Evolutionary conservation across 2,888 invertebrate species (phyloP).

Genomic region (Tyria jacobaeae): DNA sequence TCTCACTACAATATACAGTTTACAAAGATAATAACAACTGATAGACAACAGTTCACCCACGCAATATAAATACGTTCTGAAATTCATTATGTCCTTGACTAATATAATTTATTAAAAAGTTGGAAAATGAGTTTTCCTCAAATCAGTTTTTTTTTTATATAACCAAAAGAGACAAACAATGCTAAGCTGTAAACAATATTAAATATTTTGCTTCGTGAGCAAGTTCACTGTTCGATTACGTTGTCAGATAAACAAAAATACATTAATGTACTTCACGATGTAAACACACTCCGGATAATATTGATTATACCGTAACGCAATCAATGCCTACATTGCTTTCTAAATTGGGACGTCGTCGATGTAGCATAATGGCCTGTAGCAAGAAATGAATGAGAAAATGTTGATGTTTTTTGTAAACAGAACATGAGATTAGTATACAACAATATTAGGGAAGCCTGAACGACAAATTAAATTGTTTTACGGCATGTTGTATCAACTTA

Average conservation of each 20-base stretch:
- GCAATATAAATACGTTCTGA: no score
- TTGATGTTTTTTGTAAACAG: slow-evolving; percentile 29
- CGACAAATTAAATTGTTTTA: not conserved
- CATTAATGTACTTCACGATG: slow-evolving; percentile 16
- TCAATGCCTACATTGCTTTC: slow-evolving; percentile 11
- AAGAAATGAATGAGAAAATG: slow-evolving; percentile 3
- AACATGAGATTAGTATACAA: slow-evolving; percentile 24
- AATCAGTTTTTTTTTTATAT: no score
- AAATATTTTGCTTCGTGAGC: not conserved
- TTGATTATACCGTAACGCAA: slow-evolving; percentile 27
- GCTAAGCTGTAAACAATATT: not conserved
- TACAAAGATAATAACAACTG: no score
- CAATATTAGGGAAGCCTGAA: slow-evolving; percentile 5
- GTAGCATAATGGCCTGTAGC: not conserved
- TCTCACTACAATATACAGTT: no score
- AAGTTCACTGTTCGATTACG: slow-evolving; percentile 9
- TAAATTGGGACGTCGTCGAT: slow-evolving; percentile 14
- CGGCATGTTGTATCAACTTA: no score
- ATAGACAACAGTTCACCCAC: no score
- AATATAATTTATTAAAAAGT: no score
- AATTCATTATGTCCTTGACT: no score
- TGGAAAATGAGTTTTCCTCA: no score
- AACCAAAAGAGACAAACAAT: not conserved
- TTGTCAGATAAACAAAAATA: slow-evolving; percentile 26
- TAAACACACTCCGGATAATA: slow-evolving; percentile 20